Percentiles rank a stretch among this genome's conserved stretches.
These are phyloP conservation scores for Epinotia nisella DNA, from an alignment of 2,888 invertebrate genomes.

Conservation along the genomic window DNA sequence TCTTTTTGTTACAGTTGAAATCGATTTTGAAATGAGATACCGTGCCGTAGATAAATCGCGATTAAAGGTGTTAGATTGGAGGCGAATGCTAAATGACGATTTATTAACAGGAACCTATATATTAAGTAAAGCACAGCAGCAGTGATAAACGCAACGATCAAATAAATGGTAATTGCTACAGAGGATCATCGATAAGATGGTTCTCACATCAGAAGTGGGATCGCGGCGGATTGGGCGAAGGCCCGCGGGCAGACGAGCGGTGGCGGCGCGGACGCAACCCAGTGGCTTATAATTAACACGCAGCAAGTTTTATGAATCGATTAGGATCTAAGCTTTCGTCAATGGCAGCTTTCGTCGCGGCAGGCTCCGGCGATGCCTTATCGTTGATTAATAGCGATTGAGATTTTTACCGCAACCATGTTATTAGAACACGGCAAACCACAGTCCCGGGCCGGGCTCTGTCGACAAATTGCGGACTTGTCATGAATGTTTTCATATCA, in stretches of 20 bases:
- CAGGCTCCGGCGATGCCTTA: conserved; percentile 73
- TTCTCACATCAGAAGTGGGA: conserved; percentile 62
- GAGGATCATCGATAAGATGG: conserved; percentile 75
- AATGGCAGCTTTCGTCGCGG: conserved; percentile 81
- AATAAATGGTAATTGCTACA: conserved; percentile 72
- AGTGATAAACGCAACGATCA: conserved; percentile 71
- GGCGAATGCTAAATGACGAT: conserved; percentile 20
- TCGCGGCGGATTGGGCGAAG: conserved; percentile 59
- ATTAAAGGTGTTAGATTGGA: conserved; percentile 17
- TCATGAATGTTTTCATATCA: conserved; percentile 69
- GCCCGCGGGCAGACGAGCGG: conserved; percentile 63
- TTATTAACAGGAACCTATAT: conserved; percentile 9
- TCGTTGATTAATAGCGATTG: conserved; percentile 82
- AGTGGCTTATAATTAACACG: conserved; percentile 85
- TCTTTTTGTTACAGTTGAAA: background rate
- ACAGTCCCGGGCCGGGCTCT: conserved; percentile 62
- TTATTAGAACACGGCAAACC: conserved; percentile 77
- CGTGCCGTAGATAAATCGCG: conserved; percentile 4
- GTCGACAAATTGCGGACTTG: conserved; percentile 76
- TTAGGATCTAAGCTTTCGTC: conserved; percentile 85
- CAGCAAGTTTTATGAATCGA: conserved; percentile 84
- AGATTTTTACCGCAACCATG: conserved; percentile 78
- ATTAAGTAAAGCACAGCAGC: conserved; percentile 52
- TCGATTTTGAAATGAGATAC: background rate
- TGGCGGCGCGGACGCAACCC: conserved; percentile 69